Evolutionary conservation across 2,113 vertebrate genomes (phyloP).

Genomic region (Leucopsar rothschildi): DNA sequence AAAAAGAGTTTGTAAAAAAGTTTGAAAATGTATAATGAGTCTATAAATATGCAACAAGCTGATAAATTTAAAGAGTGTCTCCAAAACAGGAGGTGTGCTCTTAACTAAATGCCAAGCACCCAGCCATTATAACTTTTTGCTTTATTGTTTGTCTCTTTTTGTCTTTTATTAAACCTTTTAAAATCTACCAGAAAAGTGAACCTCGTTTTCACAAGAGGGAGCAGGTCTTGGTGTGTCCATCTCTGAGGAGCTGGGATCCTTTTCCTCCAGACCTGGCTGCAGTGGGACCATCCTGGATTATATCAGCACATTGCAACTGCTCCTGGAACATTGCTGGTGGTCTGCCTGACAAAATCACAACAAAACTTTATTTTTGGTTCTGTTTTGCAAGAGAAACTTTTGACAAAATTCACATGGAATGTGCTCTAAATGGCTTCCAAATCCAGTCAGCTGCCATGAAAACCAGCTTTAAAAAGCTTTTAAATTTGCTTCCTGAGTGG

Average conservation of each 20-base stretch:
- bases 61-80: too few species aligned
- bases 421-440: neutral
- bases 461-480: neutral
- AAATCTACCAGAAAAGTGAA: too few species aligned
- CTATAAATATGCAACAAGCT: too few species aligned
- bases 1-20: too few species aligned
- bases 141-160: too few species aligned
- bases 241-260: neutral
- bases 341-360: neutral
- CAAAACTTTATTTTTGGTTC: neutral
- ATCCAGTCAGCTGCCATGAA: neutral
- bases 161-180: too few species aligned
- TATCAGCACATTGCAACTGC: accelerated
- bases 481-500: neutral
- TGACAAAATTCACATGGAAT: neutral
- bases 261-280: neutral
- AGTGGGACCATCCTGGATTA: accelerated
- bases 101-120: too few species aligned
- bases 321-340: neutral
- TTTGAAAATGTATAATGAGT: too few species aligned
- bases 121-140: too few species aligned
- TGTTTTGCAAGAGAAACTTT: neutral
- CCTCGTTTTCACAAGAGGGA: neutral
- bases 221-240: neutral
- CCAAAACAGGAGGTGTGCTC: too few species aligned